Conservation (phyloP, 64 coral and sea anemone species). For the Hydrozoanthus tunicans region DNA sequence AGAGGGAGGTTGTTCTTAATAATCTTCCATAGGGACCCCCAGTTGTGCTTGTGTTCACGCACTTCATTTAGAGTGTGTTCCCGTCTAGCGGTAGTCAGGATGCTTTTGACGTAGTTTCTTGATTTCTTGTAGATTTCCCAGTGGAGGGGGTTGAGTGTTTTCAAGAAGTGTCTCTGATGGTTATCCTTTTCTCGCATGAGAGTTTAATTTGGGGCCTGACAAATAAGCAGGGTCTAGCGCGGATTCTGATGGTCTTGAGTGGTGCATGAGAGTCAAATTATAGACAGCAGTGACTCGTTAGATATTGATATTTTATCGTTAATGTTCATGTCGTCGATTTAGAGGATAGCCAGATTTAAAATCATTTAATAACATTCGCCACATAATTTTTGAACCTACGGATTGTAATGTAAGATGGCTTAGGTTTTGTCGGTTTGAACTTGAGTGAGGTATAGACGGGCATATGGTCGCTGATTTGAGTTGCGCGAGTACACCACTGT, state of each 20-base stretch:
- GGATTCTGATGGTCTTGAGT: slow-evolving; percentile 16
- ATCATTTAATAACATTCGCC: neutral
- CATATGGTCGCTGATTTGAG: slow-evolving; percentile 8
- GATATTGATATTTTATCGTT: slow-evolving; percentile 21
- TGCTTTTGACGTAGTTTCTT: neutral
- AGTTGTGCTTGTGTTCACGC: neutral
- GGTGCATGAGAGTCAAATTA: neutral
- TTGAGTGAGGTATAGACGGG: slow-evolving; percentile 23
- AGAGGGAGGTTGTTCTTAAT: neutral
- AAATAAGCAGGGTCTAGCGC: neutral
- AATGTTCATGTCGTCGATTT: neutral
- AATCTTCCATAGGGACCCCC: slow-evolving; percentile 26
- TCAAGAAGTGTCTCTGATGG: neutral
- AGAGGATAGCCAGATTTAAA: slow-evolving; percentile 4
- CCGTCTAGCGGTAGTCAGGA: neutral
- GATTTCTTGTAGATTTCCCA: slow-evolving; percentile 7
- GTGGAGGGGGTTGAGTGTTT: neutral
- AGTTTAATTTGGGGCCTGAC: neutral
- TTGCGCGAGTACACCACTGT: slow-evolving; percentile 23
- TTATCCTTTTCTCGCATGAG: slow-evolving; percentile 11
- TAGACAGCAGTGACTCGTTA: neutral
- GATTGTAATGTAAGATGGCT: slow-evolving; percentile 5
- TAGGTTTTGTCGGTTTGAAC: slow-evolving; percentile 5
- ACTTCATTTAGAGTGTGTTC: slow-evolving; percentile 18
- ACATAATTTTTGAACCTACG: slow-evolving; percentile 24